Evolutionary conservation across 2,888 invertebrate genomes (phyloP).

Genomic region (Lissonota sp.): DNA sequence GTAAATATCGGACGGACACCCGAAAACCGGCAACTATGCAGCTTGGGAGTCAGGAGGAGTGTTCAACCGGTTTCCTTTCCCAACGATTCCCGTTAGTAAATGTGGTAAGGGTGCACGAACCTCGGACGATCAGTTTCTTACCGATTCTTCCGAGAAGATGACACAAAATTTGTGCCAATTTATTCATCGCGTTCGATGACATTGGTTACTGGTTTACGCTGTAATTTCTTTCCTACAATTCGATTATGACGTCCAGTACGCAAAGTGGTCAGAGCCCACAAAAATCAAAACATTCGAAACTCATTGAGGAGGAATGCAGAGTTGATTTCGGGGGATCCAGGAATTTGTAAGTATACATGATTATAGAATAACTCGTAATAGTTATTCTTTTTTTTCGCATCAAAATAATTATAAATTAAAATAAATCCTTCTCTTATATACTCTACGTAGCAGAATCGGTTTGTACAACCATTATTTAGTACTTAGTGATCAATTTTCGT

Average conservation of each 20-base stretch:
- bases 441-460: too few relatives aligned
- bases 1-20: not conserved
- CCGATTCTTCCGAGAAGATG: too few relatives aligned
- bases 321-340: constrained; percentile 8
- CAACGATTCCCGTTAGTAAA: constrained; percentile 25
- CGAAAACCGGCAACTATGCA: constrained; percentile 55
- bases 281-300: constrained; percentile 48
- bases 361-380: too few relatives aligned
- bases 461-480: too few relatives aligned
- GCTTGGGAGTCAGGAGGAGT: constrained; percentile 6
- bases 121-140: not conserved
- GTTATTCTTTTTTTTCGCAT: not conserved
- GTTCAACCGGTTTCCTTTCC: constrained; percentile 46
- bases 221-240: too few relatives aligned
- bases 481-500: too few relatives aligned
- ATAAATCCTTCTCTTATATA: too few relatives aligned
- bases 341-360: constrained; percentile 59
- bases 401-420: not conserved
- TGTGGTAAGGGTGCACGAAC: constrained; percentile 18
- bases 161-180: too few relatives aligned
- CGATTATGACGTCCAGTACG: constrained; percentile 34
- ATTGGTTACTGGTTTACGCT: too few relatives aligned
- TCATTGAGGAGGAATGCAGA: constrained; percentile 12
- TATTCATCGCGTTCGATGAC: too few relatives aligned
- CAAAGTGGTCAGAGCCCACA: constrained; percentile 30